Evolutionary conservation across 53 echinoderm and acorn worm genomes (phyloP).

Genomic region (Zoroaster sp.): DNA sequence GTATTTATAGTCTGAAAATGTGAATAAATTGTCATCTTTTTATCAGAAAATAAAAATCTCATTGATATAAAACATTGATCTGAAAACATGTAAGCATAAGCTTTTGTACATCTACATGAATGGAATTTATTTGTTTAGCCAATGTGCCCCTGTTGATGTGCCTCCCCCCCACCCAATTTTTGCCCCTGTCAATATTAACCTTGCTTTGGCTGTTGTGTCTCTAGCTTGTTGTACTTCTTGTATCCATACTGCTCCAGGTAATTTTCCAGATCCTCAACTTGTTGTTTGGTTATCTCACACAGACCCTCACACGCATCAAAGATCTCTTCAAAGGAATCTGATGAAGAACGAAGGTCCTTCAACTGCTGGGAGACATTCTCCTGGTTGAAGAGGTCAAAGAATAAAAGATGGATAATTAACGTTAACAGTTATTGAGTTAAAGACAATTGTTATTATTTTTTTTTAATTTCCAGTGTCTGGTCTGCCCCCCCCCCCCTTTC

Average conservation of each 20-base stretch:
- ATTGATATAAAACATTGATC: no score
- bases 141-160: no score
- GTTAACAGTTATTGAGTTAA: no score
- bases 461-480: no score
- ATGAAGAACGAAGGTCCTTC: not conserved
- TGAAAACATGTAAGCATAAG: not conserved
- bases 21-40: not conserved
- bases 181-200: no score
- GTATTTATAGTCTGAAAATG: not conserved
- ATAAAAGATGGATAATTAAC: no score
- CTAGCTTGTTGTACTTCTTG: conserved; percentile 12
- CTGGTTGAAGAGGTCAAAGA: not conserved
- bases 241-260: conserved; percentile 71
- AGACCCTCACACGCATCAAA: conserved; percentile 53
- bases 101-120: not conserved
- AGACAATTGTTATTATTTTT: no score
- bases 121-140: no score
- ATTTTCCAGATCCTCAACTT: conserved; percentile 42
- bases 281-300: conserved; percentile 30
- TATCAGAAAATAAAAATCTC: not conserved
- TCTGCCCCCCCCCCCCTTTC: no score
- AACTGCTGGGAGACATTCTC: conserved; percentile 22
- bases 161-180: no score
- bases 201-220: not conserved
- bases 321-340: conserved; percentile 38